Base-by-base conservation (phyloP, 2,888 invertebrate genomes). In the Steinernema scapterisci region DNA sequence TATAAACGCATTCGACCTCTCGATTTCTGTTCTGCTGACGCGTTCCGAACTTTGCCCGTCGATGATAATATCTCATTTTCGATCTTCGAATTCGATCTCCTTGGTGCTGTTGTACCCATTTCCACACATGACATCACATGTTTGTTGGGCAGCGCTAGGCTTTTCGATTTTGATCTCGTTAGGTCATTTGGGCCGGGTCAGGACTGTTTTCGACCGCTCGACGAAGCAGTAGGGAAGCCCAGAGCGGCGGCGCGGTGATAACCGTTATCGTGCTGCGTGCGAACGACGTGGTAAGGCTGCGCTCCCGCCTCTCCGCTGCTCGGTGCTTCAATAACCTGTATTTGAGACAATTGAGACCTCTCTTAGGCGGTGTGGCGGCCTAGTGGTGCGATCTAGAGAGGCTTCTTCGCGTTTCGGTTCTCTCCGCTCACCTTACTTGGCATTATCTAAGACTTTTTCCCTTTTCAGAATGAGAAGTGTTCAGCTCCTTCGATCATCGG, bases 261-360 rank as follows among this genome's bases (percentile, higher is more conserved):
- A 63, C 31, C 63, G 63, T 63, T 63, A 63, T 63, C 63, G 63
- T 27, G 25, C n/a, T 16, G 31, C 38, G 63, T 25, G 31, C 31
- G 63, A 38, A 13, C 25, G 11, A 13, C 63, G 63, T 21, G 25
- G 27, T 63, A 16, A 16, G 31, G 11, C 16, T 25, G 63, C 63
- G 63, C 31, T 63, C 38, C 38, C 38, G 38, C 38, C 38, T 38
- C 38, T 38, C 9, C 38, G 3, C 63, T 31, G 25, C 16, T 63
- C n/a, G n/a, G n/a, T n/a, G n/a, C 52, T 19, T 21, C 63, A 25
- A 63, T 63, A 63, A 63, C 63, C 63, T 63, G 63, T 63, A 63
- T 63, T 63, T 63, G 63, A 63, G 31, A 63, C 63, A 63, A 63
- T 31, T 63, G 63, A 63, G 31, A 31, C 54, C 31, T 63, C 31